Conservation (phyloP, 2,888 invertebrate genomes). For the Oscheius sp. region DNA sequence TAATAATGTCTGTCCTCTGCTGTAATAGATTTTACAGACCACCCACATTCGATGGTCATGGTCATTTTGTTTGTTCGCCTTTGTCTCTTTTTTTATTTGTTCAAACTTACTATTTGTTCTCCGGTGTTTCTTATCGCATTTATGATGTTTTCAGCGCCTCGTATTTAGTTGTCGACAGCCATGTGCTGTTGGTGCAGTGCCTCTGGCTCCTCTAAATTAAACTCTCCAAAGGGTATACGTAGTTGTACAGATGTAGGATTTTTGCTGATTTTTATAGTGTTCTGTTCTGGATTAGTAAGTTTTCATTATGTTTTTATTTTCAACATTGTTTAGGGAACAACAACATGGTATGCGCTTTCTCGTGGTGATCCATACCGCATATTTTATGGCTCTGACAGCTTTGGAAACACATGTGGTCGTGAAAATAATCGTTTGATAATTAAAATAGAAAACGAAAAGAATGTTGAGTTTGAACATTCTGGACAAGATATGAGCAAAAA, state of each 20-base stretch:
- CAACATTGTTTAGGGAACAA: constrained; percentile 21
- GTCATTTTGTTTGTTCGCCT: not conserved
- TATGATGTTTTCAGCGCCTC: too few relatives aligned
- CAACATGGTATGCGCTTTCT: constrained; percentile 34
- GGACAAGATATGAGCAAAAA: constrained; percentile 26
- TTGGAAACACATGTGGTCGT: constrained; percentile 89
- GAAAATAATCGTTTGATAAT: constrained; percentile 4
- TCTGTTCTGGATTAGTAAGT: constrained; percentile 27
- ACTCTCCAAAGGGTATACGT: constrained; percentile 22
- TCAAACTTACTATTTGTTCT: too few relatives aligned
- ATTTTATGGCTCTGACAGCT: constrained; percentile 90
- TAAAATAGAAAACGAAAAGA: not conserved
- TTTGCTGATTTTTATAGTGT: constrained; percentile 24
- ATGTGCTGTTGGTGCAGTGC: not conserved
- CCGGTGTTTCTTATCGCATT: too few relatives aligned
- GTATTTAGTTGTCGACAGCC: too few relatives aligned
- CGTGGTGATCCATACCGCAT: constrained; percentile 78
- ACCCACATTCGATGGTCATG: not conserved
- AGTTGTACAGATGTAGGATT: constrained; percentile 24
- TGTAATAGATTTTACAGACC: too few relatives aligned
- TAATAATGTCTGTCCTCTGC: too few relatives aligned
- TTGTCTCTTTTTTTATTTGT: not conserved
- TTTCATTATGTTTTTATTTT: not conserved
- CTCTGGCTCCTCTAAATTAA: not conserved
- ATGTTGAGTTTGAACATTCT: constrained; percentile 8